A percentile compares a stretch with the other conserved stretches of the same genome.
phyloP scores from a whole-genome alignment of 2,113 vertebrate genomes.

The Hylia prasina region DNA sequence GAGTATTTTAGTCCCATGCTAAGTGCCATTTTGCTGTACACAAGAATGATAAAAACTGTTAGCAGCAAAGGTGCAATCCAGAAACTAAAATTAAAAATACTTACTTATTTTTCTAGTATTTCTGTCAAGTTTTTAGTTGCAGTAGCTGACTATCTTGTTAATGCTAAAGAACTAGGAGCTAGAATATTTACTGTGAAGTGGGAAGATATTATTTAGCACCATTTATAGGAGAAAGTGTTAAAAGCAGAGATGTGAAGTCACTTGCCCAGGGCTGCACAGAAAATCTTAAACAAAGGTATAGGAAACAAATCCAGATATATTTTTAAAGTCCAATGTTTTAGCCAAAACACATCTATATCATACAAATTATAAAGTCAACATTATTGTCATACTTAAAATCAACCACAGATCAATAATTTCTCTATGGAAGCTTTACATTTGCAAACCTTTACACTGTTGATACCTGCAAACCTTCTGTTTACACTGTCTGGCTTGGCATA shows the following conservation, averaged over 20 bases:
- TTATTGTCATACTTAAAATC: not conserved
- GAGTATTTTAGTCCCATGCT: not conserved
- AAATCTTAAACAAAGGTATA: not conserved
- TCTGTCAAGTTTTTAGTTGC: not conserved
- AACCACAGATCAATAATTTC: not conserved
- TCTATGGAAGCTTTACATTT: not conserved
- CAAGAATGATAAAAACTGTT: not conserved
- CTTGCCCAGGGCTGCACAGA: not conserved
- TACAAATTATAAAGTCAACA: not conserved
- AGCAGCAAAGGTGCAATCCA: not conserved
- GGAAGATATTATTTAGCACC: not conserved
- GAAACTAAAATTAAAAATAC: not conserved
- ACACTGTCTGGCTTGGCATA: not conserved
- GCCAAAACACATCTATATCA: not conserved
- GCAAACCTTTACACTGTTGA: not conserved
- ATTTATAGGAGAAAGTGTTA: not conserved
- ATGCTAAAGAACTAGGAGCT: not conserved
- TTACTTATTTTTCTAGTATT: not conserved
- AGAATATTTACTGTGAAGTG: not conserved
- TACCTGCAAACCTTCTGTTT: not conserved
- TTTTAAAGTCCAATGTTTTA: not conserved
- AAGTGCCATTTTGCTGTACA: not conserved
- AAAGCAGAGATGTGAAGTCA: not conserved
- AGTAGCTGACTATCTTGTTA: not conserved
- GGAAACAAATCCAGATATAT: not conserved